Conservation (phyloP, 1,140 invertebrate genomes). For the Telenomus remus region DNA sequence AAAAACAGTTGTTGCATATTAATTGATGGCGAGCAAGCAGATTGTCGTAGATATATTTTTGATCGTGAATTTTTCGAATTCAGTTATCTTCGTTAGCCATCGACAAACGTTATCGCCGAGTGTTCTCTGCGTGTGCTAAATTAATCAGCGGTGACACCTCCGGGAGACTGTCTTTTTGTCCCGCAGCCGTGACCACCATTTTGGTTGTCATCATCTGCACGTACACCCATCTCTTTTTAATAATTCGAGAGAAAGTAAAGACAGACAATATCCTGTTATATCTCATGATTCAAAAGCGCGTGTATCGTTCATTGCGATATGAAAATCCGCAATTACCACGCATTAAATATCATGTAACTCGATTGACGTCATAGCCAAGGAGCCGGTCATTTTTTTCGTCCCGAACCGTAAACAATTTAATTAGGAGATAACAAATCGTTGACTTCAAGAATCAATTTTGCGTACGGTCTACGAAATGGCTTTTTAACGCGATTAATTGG, state of each 20-base stretch:
- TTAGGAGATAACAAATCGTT: background rate
- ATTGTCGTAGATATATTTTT: too few species aligned
- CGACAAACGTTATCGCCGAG: too few species aligned
- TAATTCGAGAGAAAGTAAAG: slow-evolving; percentile 8
- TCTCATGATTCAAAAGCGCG: slow-evolving; percentile 18
- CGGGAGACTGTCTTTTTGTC: too few species aligned
- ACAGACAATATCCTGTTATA: slow-evolving; percentile 29
- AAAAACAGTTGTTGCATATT: too few species aligned
- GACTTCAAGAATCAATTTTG: slow-evolving; percentile 1
- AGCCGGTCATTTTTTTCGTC: slow-evolving; percentile 5
- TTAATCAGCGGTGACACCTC: too few species aligned
- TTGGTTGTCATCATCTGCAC: too few species aligned
- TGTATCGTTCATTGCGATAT: slow-evolving; percentile 20
- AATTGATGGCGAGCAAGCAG: too few species aligned
- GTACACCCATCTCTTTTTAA: slow-evolving; percentile 8
- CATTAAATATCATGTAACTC: slow-evolving; percentile 20
- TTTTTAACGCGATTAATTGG: slow-evolving; percentile 12
- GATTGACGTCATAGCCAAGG: slow-evolving; percentile 25
- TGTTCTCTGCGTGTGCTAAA: too few species aligned
- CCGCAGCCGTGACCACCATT: too few species aligned
- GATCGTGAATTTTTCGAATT: too few species aligned
- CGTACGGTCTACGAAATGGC: background rate
- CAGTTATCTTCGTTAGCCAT: too few species aligned
- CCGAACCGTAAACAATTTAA: background rate
- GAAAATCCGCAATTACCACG: slow-evolving; percentile 18